These are phyloP conservation scores for Hydrophis major DNA, from an alignment of 2,797 vertebrate genomes.

Conservation along the genomic window DNA sequence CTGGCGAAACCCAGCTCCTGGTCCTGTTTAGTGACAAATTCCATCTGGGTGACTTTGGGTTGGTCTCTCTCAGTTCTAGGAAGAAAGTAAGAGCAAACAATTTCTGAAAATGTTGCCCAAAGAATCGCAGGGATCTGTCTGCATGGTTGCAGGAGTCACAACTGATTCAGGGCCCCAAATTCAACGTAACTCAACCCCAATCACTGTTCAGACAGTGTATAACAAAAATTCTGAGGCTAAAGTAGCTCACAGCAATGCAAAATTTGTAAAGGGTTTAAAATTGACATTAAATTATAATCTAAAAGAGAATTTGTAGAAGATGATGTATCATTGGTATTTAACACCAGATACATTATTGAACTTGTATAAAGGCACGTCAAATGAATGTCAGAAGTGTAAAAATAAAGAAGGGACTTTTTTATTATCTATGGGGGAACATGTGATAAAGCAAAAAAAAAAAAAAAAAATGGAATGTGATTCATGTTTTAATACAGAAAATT, in stretches of 20 bases:
- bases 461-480: no score
- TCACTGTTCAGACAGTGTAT: not conserved
- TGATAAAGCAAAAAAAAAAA: no score
- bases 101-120: not conserved
- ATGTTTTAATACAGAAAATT: no score
- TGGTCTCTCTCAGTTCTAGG: not conserved
- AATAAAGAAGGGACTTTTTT: no score
- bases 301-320: no score
- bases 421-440: no score
- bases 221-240: not conserved
- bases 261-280: no score
- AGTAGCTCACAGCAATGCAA: not conserved
- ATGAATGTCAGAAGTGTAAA: no score
- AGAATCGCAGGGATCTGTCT: not conserved
- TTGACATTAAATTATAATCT: no score
- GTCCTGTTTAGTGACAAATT: not conserved
- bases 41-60: not conserved
- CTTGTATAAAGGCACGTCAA: no score
- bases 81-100: not conserved
- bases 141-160: not conserved
- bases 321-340: no score
- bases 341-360: no score
- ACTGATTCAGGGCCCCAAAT: not conserved
- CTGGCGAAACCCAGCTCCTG: not conserved
- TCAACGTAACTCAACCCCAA: not conserved